These are phyloP conservation scores for Atherinomorus stipes DNA, from an alignment of 2,113 vertebrate species.

Conservation along the genomic window DNA sequence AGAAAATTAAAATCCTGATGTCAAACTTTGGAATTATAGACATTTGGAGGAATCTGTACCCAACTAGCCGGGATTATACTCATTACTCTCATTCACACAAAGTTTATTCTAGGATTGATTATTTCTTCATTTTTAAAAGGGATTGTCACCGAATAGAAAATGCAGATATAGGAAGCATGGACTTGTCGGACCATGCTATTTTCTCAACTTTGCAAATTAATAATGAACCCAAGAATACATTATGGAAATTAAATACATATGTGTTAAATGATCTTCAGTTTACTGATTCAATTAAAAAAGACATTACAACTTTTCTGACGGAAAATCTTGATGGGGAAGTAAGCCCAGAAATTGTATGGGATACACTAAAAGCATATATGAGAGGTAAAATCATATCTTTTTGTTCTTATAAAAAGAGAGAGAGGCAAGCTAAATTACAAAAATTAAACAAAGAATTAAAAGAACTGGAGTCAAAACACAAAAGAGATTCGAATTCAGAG, in stretches of 20 bases:
- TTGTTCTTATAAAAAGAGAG: not conserved
- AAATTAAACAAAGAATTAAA: not conserved
- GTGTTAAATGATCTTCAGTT: not conserved
- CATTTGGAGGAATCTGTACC: not conserved
- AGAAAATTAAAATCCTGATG: not conserved
- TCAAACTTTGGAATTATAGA: not conserved
- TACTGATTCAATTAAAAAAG: not conserved
- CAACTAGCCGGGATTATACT: not conserved
- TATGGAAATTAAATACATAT: not conserved
- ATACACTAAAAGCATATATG: not conserved
- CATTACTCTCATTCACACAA: not conserved
- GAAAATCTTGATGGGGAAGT: not conserved
- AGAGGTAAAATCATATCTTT: not conserved
- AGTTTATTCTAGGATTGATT: not conserved
- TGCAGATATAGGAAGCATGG: not conserved
- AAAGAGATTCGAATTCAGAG: not conserved
- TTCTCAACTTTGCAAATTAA: not conserved
- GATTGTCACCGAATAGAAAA: not conserved
- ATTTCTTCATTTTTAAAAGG: not conserved
- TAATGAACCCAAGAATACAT: not conserved
- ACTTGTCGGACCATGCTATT: not conserved
- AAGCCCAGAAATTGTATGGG: slow-evolving; percentile 5
- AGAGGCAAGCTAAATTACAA: not conserved
- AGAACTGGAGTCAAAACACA: slow-evolving; percentile 4
- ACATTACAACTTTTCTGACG: not conserved